phyloP scores from a whole-genome alignment of 1,140 invertebrate genomes.

The Habropoda laboriosa region DNA sequence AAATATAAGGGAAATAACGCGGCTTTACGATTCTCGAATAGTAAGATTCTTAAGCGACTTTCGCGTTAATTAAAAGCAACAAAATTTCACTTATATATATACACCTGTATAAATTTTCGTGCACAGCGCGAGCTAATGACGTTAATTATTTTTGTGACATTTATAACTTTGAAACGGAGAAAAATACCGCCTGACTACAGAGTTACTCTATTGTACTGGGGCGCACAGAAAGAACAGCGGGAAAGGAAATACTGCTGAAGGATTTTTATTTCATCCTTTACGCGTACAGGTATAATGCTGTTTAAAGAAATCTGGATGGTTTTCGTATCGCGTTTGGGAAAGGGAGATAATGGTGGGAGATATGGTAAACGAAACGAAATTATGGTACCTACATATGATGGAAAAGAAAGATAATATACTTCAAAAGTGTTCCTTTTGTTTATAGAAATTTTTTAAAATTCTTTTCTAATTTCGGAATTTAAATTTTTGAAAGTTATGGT shows the following conservation, averaged over 20 bases:
- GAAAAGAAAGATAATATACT: background rate
- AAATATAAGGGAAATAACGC: conserved; percentile 5
- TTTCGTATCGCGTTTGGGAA: background rate
- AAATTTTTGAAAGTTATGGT: too few species aligned
- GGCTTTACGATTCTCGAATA: background rate
- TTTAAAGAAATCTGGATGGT: background rate
- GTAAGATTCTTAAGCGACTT: background rate
- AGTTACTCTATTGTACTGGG: too few species aligned
- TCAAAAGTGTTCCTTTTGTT: too few species aligned
- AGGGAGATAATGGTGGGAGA: background rate
- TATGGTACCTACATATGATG: background rate
- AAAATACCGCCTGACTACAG: background rate
- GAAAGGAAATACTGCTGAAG: background rate
- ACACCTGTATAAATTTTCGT: background rate
- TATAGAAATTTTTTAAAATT: too few species aligned
- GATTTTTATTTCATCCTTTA: too few species aligned
- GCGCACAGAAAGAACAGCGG: too few species aligned
- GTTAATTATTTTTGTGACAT: background rate
- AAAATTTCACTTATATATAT: background rate
- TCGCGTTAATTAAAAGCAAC: background rate
- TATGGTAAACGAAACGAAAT: background rate
- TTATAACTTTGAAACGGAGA: background rate
- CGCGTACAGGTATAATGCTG: background rate
- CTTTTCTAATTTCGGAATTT: too few species aligned
- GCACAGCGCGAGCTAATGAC: background rate